Conservation (phyloP, 2,888 invertebrate species). For the Ochropleura plecta region DNA sequence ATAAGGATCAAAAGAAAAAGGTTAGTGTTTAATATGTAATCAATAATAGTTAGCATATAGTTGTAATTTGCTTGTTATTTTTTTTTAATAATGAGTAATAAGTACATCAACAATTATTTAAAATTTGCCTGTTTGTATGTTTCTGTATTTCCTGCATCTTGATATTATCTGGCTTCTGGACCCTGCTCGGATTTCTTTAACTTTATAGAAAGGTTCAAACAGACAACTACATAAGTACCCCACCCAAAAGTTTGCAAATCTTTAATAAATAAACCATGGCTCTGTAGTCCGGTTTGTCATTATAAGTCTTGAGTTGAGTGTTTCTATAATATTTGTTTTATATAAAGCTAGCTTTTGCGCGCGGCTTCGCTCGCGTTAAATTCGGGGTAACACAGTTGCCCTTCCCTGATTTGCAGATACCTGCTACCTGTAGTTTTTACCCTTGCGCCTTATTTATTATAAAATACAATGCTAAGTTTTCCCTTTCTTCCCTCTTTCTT, state of each 20-base stretch:
- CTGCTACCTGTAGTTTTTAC: no score
- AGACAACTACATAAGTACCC: background rate
- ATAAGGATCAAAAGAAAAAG: slow-evolving; percentile 85
- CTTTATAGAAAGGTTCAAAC: background rate
- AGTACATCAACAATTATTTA: background rate
- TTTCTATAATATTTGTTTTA: background rate
- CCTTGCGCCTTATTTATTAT: no score
- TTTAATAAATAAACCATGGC: background rate
- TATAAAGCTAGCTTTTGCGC: no score
- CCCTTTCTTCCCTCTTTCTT: no score
- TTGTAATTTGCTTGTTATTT: background rate
- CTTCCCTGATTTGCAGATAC: no score
- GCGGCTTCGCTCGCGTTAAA: no score
- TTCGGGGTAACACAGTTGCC: no score
- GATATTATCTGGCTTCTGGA: background rate
- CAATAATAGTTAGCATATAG: background rate
- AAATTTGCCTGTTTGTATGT: background rate
- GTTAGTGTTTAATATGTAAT: slow-evolving; percentile 67
- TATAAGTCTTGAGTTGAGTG: background rate
- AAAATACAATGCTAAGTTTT: no score
- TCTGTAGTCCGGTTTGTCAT: background rate
- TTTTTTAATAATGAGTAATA: background rate
- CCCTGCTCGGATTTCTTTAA: background rate
- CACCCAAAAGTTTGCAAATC: background rate
- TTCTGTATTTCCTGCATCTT: background rate